These are phyloP conservation scores for Steinernema carpocapsae DNA, from an alignment of 2,888 invertebrate species.

Conservation along the genomic window DNA sequence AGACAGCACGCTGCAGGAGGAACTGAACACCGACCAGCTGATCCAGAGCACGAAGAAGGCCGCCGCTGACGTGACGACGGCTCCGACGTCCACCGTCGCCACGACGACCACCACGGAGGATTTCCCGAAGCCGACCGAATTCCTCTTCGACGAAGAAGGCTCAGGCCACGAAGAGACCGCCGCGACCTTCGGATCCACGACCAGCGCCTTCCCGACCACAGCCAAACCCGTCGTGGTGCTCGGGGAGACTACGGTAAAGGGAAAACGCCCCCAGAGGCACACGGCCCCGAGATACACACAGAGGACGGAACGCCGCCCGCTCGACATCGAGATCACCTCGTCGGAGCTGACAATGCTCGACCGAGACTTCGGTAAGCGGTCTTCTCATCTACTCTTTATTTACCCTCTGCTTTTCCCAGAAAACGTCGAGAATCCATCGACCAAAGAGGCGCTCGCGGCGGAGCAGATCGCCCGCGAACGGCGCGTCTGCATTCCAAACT, in stretches of 20 bases:
- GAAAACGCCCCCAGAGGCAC: constrained; percentile 5
- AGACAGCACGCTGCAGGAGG: neutral
- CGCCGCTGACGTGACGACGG: neutral
- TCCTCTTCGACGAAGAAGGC: constrained; percentile 39
- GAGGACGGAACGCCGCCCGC: constrained; percentile 41
- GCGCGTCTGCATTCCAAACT: constrained; percentile 50
- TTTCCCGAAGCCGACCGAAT: constrained; percentile 11
- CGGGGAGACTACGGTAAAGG: neutral
- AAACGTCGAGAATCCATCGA: neutral
- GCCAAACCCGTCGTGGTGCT: neutral
- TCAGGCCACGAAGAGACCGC: constrained; percentile 49
- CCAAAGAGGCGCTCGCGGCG: neutral
- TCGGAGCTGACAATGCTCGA: constrained; percentile 65
- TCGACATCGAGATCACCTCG: constrained; percentile 65
- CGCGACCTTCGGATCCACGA: neutral
- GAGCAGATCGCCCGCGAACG: neutral
- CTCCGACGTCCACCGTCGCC: constrained; percentile 20
- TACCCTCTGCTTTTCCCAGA: neutral
- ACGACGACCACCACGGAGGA: constrained; percentile 24
- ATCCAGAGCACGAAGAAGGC: constrained; percentile 29
- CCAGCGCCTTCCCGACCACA: neutral
- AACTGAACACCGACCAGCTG: constrained; percentile 46
- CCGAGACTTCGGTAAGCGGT: constrained; percentile 54
- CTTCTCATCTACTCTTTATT: too few relatives aligned
- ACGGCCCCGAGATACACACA: neutral